Evolutionary conservation across 2,888 invertebrate genomes (phyloP), one percentile per base, ranked within the genome.

Genomic region (Eugnorisma glareosa): DNA sequence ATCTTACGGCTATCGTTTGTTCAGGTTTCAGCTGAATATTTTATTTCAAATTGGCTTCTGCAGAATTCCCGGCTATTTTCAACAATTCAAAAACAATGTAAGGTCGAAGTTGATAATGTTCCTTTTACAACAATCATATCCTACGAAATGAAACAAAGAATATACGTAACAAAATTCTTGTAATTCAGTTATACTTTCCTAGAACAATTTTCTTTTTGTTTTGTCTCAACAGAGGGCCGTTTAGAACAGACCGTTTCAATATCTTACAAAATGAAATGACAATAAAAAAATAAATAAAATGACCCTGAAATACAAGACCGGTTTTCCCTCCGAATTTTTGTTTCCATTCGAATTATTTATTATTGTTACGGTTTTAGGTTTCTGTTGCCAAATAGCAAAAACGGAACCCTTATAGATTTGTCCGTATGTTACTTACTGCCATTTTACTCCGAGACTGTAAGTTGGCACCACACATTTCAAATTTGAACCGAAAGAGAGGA

Each of bases 11-110:
- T 11, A 11, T 11, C 10, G 11, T 21, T 10, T 35, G 31, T 21
- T 10, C 21, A 35, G 61, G 4, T 5, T 35, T 21, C 21, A 21
- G 28, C 45, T 68, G 64, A 61, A 74, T 83, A 74, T 73, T 75
- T 70, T 67, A 75, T 73, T 48, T 66, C 51, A 4, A 24, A 43
- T 31, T 45, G 24, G 40, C 21, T 68, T 77, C 68, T 40, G 15
- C 10, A 24, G 67, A n/a, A 57, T 57, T 59, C 8, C 8, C 6
- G 37, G 11, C 37, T 24, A 28, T 18, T 45, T 45, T 35, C 21
- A 21, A 35, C 10, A 13, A 15, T 8, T 8, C 21, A 10, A 35
- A 45, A 35, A 18, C 2, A 31, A 18, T 24, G 40, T 24, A 40
- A 40, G 59, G 31, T 31, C 1, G 4, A 61, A 1, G 35, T 61